Percentiles rank a stretch among this genome's conserved stretches.
Conservation (phyloP, 1,140 invertebrate species). For the Heliconius nattereri region DNA sequence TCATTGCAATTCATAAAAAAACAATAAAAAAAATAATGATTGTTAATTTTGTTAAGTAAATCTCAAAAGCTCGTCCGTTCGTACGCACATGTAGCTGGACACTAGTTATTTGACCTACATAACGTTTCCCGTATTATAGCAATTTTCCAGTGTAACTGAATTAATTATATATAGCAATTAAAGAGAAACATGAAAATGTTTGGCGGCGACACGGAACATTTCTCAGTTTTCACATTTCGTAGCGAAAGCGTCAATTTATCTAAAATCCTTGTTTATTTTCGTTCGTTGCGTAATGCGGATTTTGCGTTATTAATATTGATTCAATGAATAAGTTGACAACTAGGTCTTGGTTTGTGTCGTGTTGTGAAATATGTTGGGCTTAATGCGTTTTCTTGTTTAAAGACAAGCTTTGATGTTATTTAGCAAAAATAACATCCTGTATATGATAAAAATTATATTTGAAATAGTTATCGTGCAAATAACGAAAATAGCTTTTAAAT, state of each 20-base stretch:
- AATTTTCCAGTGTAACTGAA: conserved; percentile 55
- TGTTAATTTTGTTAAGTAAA: neutral
- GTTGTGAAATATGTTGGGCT: conserved; percentile 12
- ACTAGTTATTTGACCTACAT: conserved; percentile 42
- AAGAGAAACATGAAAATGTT: conserved; percentile 67
- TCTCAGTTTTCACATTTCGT: conserved; percentile 67
- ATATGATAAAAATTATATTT: neutral
- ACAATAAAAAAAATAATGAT: neutral
- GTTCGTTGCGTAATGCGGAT: conserved; percentile 55
- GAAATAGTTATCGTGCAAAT: neutral
- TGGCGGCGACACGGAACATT: conserved; percentile 69
- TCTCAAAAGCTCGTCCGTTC: conserved; percentile 11
- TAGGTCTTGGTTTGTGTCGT: conserved; percentile 9
- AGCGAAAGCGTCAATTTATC: conserved; percentile 56
- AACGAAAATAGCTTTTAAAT: neutral
- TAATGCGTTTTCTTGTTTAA: conserved; percentile 10
- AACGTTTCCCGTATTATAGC: conserved; percentile 56
- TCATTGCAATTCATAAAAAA: neutral
- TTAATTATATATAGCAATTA: conserved; percentile 78
- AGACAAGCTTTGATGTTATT: neutral
- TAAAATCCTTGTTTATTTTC: conserved; percentile 65
- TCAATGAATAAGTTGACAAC: conserved; percentile 41
- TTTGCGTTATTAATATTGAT: conserved; percentile 54
- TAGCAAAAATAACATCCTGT: neutral
- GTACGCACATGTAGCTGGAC: conserved; percentile 26